phyloP scores from a whole-genome alignment of 1,140 invertebrate genomes.

The Drosophila azteca region DNA sequence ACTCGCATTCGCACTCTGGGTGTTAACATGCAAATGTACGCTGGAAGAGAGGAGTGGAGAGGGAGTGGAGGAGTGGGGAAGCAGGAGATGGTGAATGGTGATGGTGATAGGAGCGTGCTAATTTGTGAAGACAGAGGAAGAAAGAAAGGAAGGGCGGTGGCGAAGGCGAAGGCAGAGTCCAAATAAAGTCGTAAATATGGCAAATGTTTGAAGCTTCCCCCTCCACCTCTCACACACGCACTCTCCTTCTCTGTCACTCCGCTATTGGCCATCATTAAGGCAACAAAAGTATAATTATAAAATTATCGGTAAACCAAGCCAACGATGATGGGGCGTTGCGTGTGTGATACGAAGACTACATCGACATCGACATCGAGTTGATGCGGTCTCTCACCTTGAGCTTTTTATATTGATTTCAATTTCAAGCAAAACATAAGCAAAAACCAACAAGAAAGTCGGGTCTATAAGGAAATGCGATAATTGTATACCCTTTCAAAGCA shows the following conservation, averaged over 20 bases:
- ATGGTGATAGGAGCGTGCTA: conserved; percentile 67
- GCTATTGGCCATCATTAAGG: conserved; percentile 62
- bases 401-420: conserved; percentile 61
- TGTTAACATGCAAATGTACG: background rate
- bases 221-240: background rate
- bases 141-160: too few relatives aligned
- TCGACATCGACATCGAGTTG: conserved; percentile 42
- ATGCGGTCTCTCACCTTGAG: conserved; percentile 78
- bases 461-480: background rate
- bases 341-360: conserved; percentile 26
- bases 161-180: background rate
- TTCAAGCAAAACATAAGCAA: conserved; percentile 17
- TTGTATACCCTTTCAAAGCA: too few relatives aligned
- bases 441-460: conserved; percentile 4
- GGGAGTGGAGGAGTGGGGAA: background rate
- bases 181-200: conserved; percentile 69
- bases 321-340: conserved; percentile 49
- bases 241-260: conserved; percentile 19
- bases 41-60: background rate
- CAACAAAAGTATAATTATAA: conserved; percentile 63
- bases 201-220: conserved; percentile 46
- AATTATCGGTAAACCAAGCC: conserved; percentile 65
- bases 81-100: conserved; percentile 31
- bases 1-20: background rate
- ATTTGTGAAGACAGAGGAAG: conserved; percentile 56